A percentile compares a stretch with the other conserved stretches of the same genome.
These are phyloP conservation scores for Pseudomyrmex dendroicus DNA, from an alignment of 1,140 invertebrate species.

Conservation along the genomic window DNA sequence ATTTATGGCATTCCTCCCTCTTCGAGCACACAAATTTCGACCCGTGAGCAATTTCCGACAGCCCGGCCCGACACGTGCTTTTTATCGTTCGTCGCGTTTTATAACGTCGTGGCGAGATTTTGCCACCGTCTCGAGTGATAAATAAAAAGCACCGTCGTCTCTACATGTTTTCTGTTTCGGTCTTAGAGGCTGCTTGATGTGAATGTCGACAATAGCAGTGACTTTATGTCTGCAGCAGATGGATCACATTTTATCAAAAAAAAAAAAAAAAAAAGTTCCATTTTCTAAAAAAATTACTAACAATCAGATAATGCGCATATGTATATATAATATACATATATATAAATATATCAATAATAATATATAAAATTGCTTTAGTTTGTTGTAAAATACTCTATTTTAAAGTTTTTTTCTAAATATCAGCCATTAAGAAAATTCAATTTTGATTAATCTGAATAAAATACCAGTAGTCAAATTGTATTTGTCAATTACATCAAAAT, in stretches of 20 bases:
- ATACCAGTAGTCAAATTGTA: neutral
- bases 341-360: too few species aligned
- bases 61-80: constrained; percentile 38
- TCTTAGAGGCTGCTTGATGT: neutral
- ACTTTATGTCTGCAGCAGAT: constrained; percentile 3
- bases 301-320: neutral
- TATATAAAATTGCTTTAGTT: too few species aligned
- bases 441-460: neutral
- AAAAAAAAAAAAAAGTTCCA: constrained; percentile 14
- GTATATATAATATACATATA: neutral
- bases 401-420: too few species aligned
- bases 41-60: constrained; percentile 39
- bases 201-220: neutral
- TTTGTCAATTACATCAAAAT: constrained; percentile 32
- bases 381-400: too few species aligned
- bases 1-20: neutral
- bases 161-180: neutral
- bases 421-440: constrained; percentile 16
- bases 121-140: constrained; percentile 23
- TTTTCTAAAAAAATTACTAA: constrained; percentile 10
- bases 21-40: constrained; percentile 34
- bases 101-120: constrained; percentile 23
- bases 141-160: constrained; percentile 17
- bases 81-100: constrained; percentile 52
- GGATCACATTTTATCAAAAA: neutral